Conservation (phyloP, 1,140 invertebrate genomes). For the Bacillus rossius region DNA sequence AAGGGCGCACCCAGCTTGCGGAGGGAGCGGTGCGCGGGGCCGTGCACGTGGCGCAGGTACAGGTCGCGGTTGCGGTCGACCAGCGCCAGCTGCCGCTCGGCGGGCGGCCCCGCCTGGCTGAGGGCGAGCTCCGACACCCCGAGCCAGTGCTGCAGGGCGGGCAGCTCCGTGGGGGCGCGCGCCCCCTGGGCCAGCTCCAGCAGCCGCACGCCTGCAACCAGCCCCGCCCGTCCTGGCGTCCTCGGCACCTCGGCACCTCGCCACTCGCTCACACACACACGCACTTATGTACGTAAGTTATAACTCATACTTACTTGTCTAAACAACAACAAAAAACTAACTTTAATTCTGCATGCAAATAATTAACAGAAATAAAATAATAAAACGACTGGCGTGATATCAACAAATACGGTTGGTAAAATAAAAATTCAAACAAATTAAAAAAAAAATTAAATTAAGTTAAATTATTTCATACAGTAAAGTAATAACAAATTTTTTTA, state of each 20-base stretch:
- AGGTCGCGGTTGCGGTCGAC: constrained; percentile 80
- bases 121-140: constrained; percentile 67
- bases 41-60: constrained; percentile 63
- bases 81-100: constrained; percentile 67
- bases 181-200: constrained; percentile 71
- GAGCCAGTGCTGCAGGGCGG: constrained; percentile 53
- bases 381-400: too few relatives aligned
- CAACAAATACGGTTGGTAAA: too few relatives aligned
- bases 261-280: too few relatives aligned
- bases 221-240: constrained; percentile 9
- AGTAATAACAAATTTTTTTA: constrained; percentile 15
- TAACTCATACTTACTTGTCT: too few relatives aligned
- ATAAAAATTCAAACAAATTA: too few relatives aligned
- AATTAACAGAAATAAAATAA: too few relatives aligned
- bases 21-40: constrained; percentile 45
- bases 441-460: too few relatives aligned
- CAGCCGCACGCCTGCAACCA: constrained; percentile 70
- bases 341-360: too few relatives aligned
- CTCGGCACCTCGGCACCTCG: too few relatives aligned
- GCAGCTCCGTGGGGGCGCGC: constrained; percentile 60
- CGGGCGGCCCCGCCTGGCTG: constrained; percentile 67
- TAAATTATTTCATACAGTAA: neutral
- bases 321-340: too few relatives aligned
- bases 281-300: too few relatives aligned
- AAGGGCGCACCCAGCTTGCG: constrained; percentile 81